phyloP scores from a whole-genome alignment of 1,140 invertebrate species.

The Bombus vancouverensis region DNA sequence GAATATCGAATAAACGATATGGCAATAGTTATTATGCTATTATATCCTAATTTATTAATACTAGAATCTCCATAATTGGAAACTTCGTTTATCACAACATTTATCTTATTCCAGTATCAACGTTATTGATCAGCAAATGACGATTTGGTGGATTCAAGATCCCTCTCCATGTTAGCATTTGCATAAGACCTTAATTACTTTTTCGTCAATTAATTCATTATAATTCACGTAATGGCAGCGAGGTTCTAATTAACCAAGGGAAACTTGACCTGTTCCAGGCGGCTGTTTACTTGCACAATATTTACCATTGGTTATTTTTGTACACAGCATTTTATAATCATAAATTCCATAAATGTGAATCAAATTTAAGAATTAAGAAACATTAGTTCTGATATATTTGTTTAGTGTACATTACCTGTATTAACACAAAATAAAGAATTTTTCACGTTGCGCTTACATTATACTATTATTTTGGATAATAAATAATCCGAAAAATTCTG shows the following conservation, averaged over 20 bases:
- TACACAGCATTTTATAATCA: no score
- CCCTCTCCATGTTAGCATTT: neutral
- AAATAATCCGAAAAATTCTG: neutral
- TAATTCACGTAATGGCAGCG: neutral
- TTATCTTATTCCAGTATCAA: neutral
- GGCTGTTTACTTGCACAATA: slow-evolving; percentile 24
- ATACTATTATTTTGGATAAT: neutral
- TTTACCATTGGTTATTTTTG: neutral
- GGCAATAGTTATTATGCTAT: neutral
- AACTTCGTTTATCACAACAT: neutral
- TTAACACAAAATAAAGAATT: no score
- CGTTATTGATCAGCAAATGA: neutral
- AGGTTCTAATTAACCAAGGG: neutral
- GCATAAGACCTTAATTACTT: neutral
- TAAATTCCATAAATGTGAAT: no score
- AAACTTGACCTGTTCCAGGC: neutral
- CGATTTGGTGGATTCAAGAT: neutral
- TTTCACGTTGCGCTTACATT: no score
- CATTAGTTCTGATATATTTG: no score
- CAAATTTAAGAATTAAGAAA: no score
- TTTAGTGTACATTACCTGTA: no score
- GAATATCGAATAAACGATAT: neutral
- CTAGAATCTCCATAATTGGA: neutral
- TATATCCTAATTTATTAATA: neutral
- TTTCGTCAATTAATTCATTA: neutral